These are phyloP conservation scores for Thelaira solivaga DNA, from an alignment of 2,888 invertebrate genomes.

Conservation along the genomic window DNA sequence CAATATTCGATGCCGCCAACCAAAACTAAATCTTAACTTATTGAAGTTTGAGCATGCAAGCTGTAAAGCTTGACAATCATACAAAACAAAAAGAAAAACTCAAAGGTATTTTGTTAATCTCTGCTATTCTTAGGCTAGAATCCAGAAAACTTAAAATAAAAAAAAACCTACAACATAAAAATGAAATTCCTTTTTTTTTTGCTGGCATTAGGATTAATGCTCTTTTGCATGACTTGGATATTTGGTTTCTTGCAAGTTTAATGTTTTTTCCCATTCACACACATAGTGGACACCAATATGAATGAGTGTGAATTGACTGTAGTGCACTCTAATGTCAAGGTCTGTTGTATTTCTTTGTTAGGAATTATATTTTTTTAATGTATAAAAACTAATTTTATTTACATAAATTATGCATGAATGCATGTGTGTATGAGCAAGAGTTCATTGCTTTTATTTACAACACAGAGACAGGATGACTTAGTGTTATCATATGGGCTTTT, in stretches of 20 bases:
- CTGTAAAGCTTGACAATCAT: no score
- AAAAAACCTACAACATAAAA: background rate
- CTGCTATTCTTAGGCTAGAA: conserved; percentile 37
- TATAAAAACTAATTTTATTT: conserved; percentile 2
- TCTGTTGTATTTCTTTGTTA: background rate
- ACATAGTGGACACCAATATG: background rate
- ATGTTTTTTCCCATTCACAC: background rate
- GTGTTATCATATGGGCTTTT: no score
- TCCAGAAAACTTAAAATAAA: conserved; percentile 14
- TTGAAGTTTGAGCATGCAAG: no score
- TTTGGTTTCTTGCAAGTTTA: background rate
- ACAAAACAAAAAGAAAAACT: no score
- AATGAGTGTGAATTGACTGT: background rate
- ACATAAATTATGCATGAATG: conserved; percentile 38
- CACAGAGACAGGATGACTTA: no score
- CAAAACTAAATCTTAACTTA: no score
- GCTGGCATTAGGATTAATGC: background rate
- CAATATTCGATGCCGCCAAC: no score
- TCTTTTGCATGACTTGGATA: background rate
- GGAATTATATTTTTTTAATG: background rate
- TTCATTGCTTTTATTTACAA: no score
- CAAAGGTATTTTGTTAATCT: background rate
- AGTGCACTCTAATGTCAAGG: conserved; percentile 36
- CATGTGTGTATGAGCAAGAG: background rate
- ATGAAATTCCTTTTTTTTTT: background rate